A percentile compares a stretch with the other conserved stretches of the same genome.
Evolutionary conservation across 2,113 vertebrate genomes (phyloP).

Genomic region (Formicarius rufipectus): DNA sequence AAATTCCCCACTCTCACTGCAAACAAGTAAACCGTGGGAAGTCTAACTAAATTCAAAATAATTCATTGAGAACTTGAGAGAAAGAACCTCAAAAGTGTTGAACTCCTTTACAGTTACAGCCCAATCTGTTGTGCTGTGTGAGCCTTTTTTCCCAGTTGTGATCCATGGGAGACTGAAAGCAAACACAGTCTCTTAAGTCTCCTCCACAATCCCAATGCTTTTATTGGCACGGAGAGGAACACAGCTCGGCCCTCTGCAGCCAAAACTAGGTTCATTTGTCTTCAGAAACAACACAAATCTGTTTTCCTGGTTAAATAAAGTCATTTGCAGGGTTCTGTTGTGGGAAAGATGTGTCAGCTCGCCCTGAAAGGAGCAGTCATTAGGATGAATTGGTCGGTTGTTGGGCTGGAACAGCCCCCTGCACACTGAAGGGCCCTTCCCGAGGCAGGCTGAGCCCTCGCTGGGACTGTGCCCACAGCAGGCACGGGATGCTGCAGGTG

Average conservation of each 20-base stretch:
- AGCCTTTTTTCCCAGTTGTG: neutral
- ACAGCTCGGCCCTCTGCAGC: constrained; percentile 13
- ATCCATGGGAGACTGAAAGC: neutral
- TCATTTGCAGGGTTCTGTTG: constrained; percentile 13
- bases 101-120: neutral
- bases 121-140: neutral
- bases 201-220: neutral
- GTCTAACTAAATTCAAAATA: neutral
- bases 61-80: neutral
- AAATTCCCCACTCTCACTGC: neutral
- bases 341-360: neutral
- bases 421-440: neutral
- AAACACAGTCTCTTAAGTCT: constrained; percentile 28
- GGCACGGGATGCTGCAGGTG: neutral
- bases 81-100: neutral
- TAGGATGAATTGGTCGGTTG: constrained; percentile 7
- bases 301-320: constrained; percentile 43
- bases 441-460: neutral
- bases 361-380: constrained; percentile 29
- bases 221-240: neutral
- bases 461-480: neutral
- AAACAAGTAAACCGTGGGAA: neutral
- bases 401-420: neutral
- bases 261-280: neutral
- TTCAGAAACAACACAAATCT: constrained; percentile 46